Evolutionary conservation across 1,140 invertebrate genomes (phyloP), one percentile per base, ranked within the genome.

Genomic region (Trichonephila clavipes): DNA sequence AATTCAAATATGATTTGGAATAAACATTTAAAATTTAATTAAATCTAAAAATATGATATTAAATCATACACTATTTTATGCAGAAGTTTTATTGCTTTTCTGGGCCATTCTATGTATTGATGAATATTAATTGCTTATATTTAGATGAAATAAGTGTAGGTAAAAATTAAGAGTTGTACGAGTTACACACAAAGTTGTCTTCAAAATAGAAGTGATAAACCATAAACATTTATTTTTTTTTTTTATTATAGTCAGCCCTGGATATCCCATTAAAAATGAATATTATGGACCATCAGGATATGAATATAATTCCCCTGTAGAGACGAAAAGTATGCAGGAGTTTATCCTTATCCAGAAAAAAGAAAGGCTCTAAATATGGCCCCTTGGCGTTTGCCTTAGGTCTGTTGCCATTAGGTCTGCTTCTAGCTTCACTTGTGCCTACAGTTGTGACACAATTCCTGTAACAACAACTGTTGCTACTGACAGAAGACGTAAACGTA

Each of bases 381-480:
- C 83, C 94, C 24, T 40, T 94, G 12, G 94, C 90, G 19, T 92
- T 94, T 94, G 89, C 90, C 59, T 83, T 94, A 59, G 94, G 94
- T 28, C 64, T 94, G 19, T 58, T 94, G 40, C 94, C 94, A 14
- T 81, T 94, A 18, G 94, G 94, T 21, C 90, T 94, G 0, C 69
- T 94, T 24, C 86, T 94, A 58, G 94, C 89, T 24, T 88, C 94
- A 18, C 44, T 94, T 1, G 88, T 94, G 1, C 94, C 94, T 66
- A 92, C 89, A 19, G 91, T 94, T 66, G 90, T 94, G 28, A 94
- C 93, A 94, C 93, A 18, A 94, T 94, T 2, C 93, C 93, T 34
- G 93, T 90, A 4, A 90, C 88, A 44, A 94, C 93, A 64, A 88
- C 93, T 44, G 91, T 93, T 4, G 94, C 89, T 66, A 90, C 86